Evolutionary conservation across 2,113 vertebrate genomes (phyloP).

Genomic region (Toxotes chatareus): DNA sequence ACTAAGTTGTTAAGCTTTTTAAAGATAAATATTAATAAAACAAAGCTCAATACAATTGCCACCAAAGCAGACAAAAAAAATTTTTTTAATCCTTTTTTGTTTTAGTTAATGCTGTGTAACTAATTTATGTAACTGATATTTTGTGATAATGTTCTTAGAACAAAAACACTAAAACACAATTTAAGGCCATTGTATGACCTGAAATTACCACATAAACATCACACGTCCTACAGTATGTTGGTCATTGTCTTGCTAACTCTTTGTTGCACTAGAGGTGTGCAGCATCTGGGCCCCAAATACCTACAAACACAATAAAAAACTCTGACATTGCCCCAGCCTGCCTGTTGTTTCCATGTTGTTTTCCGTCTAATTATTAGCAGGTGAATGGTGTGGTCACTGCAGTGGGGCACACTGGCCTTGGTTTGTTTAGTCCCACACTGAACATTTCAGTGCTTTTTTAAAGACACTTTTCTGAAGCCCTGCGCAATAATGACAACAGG

Average conservation of each 20-base stretch:
- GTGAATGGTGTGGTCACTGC: background rate
- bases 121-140: background rate
- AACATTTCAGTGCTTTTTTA: background rate
- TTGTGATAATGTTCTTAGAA: background rate
- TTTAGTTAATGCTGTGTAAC: too few relatives aligned
- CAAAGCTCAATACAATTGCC: background rate
- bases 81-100: too few relatives aligned
- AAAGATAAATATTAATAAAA: background rate
- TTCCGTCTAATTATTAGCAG: background rate
- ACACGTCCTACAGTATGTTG: background rate
- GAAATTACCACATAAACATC: background rate
- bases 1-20: background rate
- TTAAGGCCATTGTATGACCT: background rate
- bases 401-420: background rate
- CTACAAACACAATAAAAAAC: slow-evolving; percentile 17
- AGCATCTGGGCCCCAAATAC: slow-evolving; percentile 24
- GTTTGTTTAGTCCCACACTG: background rate
- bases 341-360: background rate
- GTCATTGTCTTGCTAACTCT: slow-evolving; percentile 12
- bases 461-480: background rate
- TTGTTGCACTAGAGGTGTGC: slow-evolving; percentile 2
- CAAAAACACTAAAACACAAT: slow-evolving; percentile 1
- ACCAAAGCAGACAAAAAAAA: background rate
- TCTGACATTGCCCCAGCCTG: background rate
- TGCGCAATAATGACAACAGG: background rate